A percentile compares a stretch with the other conserved stretches of the same genome.
phyloP scores from a whole-genome alignment of 2,113 vertebrate species.

The Cygnus buccinator region DNA sequence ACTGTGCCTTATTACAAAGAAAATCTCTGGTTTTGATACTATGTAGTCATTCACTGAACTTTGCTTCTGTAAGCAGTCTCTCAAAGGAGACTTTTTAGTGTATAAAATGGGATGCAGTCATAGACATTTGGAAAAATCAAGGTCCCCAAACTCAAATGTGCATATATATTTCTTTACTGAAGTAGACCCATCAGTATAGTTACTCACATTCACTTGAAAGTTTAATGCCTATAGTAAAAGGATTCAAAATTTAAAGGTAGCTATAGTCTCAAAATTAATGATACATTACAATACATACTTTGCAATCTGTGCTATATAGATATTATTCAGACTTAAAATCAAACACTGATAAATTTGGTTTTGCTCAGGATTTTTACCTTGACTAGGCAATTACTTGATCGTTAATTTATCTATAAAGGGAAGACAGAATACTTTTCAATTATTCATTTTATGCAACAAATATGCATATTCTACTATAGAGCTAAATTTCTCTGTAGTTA shows the following conservation, averaged over 20 bases:
- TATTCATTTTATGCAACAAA: slow-evolving; percentile 6
- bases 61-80: background rate
- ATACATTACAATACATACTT: background rate
- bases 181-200: background rate
- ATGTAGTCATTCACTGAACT: background rate
- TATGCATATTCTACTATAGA: background rate
- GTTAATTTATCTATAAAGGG: slow-evolving; percentile 46
- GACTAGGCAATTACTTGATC: slow-evolving; percentile 32
- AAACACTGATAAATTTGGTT: background rate
- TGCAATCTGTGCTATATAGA: background rate
- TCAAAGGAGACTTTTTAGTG: background rate
- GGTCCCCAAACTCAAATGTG: background rate
- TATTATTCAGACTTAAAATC: background rate
- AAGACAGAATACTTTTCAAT: slow-evolving; percentile 12
- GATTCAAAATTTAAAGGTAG: background rate
- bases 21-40: background rate
- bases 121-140: slow-evolving; percentile 3
- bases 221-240: background rate
- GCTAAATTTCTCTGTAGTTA: background rate
- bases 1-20: background rate
- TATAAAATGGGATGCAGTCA: background rate
- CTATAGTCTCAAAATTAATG: background rate
- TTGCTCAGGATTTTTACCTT: slow-evolving; percentile 20
- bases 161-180: background rate
- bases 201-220: background rate